Evolutionary conservation across 1,140 invertebrate genomes (phyloP), one percentile per base, ranked within the genome.

Genomic region (Protaetia brevitarsis): DNA sequence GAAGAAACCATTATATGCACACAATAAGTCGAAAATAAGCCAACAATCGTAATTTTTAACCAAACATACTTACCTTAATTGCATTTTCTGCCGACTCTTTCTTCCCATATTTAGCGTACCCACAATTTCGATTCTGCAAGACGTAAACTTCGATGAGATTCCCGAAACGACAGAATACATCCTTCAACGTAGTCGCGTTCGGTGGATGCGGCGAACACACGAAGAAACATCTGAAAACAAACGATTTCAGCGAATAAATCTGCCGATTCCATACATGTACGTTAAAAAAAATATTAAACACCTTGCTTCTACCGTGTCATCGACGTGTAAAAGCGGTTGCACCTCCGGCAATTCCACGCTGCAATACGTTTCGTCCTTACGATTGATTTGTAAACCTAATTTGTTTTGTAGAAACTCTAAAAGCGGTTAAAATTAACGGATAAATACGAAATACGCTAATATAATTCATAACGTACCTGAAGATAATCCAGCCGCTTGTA

Each of bases 151-250:
- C 93, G 69, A 96, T 96, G 1, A 97, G 82, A 76, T 93, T 89
- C n/a, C 94, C 94, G 83, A 96, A 97, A 72, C 94, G 86, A 72
- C 90, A 92, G 77, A 97, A 97, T 1, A 91, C 87, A 79, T 97
- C 94, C 73, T 89, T 88, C 76, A 97, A 83, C n/a, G 90, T 86
- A 68, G 87, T 84, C 56, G 89, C 84, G 1, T 92, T 88, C 13
- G 94, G 89, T 59, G 93, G 88, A 67, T 88, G 83, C 11, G 92
- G 92, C 58, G 91, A 88, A 72, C 87, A 93, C n/a, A 92, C 88
- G 67, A 93, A 87, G 71, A 92, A 91, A 70, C 85, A 85, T 71
- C 87, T 81, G 65, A 5, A 77, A 72, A 26, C 13, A 37, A 36
- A 63, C 10, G 3, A 19, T 36, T 28, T 60, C 11, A 60, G 23